Base-by-base conservation (phyloP, 2,888 invertebrate genomes). In the Holacanthella duospinosa region DNA sequence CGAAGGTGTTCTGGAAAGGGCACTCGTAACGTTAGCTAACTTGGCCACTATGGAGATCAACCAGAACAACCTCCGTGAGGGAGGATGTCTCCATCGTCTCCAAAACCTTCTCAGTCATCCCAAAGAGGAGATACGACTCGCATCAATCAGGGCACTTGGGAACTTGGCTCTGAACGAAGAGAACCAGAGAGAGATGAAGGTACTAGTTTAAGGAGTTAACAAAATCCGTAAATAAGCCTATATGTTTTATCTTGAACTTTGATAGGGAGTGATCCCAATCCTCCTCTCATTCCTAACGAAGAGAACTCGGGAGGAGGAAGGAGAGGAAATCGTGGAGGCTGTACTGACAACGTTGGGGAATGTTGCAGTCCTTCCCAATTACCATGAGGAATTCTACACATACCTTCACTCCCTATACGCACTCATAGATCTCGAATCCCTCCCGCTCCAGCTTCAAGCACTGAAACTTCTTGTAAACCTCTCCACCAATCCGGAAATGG, bases 391-490 rank as follows among this genome's bases (percentile, higher is more conserved):
- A 66, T 81, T 80, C 71, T 79, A 78, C 56, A 75, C 78, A 19
- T 74, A 78, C 4, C 74, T 82, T 9, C 80, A 79, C 67, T 75
- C 75, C 43, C 74, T 82, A 28, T 80, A 79, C 70, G 74, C 75
- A 26, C 74, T 81, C 25, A 75, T 82, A 36, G 80, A 80, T 68
- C 75, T 74, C 55, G 76, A 75, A 19, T 76, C 75, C 59, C 73
- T 75, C 4, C 76, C 77, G 24, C 74, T 80, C 25, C 77, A 78
- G 67, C 74, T 82, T 24, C 82, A 82, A 71, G 77, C 82, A 1
- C 75, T 82, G 25, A 80, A 82, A 70, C 77, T 83, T 29, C 77
- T 84, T 53, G 81, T 83, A 61, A 84, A 84, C 74, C 75, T 84
- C 3, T 81, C 82, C 12, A 81, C 81, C 66, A 83, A 83, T 75